Conservation (phyloP, 2,888 invertebrate species). For the Chaetogeoica ovagalla region DNA sequence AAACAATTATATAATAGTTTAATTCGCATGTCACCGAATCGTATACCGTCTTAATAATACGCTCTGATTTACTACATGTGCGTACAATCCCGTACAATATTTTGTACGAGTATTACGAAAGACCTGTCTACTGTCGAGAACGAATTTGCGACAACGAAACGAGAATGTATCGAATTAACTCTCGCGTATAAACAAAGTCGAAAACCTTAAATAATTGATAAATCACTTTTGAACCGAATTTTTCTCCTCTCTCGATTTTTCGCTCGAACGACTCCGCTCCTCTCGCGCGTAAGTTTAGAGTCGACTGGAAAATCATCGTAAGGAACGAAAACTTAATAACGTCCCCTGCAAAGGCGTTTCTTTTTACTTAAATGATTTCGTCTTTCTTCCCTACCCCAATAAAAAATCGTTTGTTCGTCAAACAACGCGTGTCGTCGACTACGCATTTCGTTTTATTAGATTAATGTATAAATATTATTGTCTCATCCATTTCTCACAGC, state of each 20-base stretch:
- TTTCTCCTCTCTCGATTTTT: neutral
- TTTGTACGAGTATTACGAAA: no score
- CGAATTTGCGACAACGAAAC: no score
- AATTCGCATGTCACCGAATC: neutral
- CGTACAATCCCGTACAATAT: no score
- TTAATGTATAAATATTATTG: neutral
- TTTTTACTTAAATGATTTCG: slow-evolving; percentile 1
- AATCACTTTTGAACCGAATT: neutral
- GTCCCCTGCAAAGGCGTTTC: neutral
- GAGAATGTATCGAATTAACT: neutral
- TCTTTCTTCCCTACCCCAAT: neutral
- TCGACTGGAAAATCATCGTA: neutral
- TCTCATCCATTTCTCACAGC: neutral
- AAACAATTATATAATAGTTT: neutral
- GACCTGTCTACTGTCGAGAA: no score
- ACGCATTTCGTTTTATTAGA: no score
- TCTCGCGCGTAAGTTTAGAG: no score
- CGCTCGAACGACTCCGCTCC: neutral
- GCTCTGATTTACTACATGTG: no score
- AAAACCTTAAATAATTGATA: neutral
- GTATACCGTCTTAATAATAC: no score
- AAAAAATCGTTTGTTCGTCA: neutral
- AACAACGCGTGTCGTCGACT: no score
- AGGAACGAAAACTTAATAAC: neutral
- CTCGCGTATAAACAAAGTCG: neutral